phyloP scores from a whole-genome alignment of 2,797 vertebrate genomes.

The Cirrhinus molitorella region DNA sequence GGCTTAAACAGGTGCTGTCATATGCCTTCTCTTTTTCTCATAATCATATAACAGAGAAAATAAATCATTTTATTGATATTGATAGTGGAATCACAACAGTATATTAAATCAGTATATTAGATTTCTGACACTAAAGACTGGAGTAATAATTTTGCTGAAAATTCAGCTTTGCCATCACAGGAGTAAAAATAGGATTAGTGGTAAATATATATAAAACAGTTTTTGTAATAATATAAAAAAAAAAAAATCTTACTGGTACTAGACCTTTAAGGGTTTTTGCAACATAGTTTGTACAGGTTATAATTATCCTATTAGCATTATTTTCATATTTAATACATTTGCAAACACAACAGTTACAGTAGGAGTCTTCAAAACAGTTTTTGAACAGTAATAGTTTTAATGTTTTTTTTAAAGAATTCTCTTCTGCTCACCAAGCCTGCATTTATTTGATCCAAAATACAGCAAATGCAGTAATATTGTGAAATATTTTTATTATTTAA shows the following conservation, averaged over 20 bases:
- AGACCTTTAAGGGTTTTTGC: background rate
- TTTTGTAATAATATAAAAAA: too few relatives aligned
- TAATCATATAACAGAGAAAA: background rate
- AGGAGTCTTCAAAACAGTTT: accelerated
- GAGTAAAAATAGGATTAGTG: too few relatives aligned
- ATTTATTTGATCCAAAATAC: too few relatives aligned
- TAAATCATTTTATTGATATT: background rate
- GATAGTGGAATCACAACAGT: background rate
- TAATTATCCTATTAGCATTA: background rate
- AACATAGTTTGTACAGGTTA: background rate
- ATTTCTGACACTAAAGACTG: background rate
- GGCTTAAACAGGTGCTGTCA: conserved; percentile 82
- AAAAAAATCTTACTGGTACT: background rate
- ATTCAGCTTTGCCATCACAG: background rate
- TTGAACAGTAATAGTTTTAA: too few relatives aligned
- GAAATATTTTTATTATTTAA: too few relatives aligned
- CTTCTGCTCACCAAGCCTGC: too few relatives aligned
- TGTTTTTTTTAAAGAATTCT: too few relatives aligned
- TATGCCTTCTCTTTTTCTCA: background rate
- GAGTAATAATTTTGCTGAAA: background rate
- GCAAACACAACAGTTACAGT: background rate
- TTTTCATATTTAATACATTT: background rate
- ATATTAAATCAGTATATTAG: background rate
- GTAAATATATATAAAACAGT: too few relatives aligned
- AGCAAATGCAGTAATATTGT: too few relatives aligned